Conservation (phyloP, 92 coral and sea anemone species). For the Palythoa caribaeorum region DNA sequence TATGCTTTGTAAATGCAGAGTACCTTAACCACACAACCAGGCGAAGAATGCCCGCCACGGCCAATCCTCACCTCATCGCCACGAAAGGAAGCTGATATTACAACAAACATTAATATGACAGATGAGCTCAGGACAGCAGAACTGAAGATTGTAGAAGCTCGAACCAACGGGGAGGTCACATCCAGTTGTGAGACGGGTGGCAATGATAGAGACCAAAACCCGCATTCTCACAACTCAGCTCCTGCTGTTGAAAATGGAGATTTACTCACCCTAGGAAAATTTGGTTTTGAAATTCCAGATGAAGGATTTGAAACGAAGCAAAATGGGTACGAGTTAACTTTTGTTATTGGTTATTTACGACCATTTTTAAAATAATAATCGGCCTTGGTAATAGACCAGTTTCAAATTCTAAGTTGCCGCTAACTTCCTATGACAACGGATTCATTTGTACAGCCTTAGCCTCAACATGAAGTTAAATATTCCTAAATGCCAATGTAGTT, state of each 20-base stretch:
- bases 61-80: conserved; percentile 26
- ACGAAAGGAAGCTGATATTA: conserved; percentile 14
- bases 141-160: conserved; percentile 30
- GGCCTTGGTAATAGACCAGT: not conserved
- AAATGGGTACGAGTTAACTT: conserved; percentile 3
- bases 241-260: conserved; percentile 18
- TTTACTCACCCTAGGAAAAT: conserved; percentile 11
- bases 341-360: not conserved
- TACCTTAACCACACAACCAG: conserved; percentile 19
- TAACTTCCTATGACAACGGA: too few relatives aligned
- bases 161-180: conserved; percentile 41
- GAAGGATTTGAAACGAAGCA: not conserved
- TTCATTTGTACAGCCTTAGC: too few relatives aligned
- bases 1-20: conserved; percentile 1
- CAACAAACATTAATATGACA: not conserved
- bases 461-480: too few relatives aligned
- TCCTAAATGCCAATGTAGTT: too few relatives aligned
- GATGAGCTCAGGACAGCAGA: conserved; percentile 26
- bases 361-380: not conserved
- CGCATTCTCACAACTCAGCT: not conserved
- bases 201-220: not conserved
- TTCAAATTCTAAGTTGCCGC: too few relatives aligned
- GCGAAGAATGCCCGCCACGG: conserved; percentile 7
- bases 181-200: conserved; percentile 35
- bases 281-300: conserved; percentile 45